Conservation (phyloP, 2,113 vertebrate species). For the Balaeniceps rex region DNA sequence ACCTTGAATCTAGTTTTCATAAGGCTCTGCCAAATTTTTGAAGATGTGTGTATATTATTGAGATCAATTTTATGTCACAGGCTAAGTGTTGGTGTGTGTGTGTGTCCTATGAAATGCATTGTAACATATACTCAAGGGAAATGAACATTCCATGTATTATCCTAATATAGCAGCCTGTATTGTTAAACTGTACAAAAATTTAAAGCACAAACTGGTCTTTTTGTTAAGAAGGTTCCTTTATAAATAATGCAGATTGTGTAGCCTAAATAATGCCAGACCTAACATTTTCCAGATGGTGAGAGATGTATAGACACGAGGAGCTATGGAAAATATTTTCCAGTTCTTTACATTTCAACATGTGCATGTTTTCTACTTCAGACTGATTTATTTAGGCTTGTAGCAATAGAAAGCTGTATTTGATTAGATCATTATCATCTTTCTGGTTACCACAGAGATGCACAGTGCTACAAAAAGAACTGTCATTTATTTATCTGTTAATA, state of each 20-base stretch:
- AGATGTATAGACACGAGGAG: background rate
- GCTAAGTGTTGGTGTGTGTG: background rate
- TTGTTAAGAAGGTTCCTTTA: background rate
- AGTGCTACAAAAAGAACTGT: background rate
- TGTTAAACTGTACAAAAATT: background rate
- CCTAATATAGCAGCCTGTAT: background rate
- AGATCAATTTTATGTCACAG: background rate
- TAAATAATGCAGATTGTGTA: background rate
- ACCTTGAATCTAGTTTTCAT: background rate
- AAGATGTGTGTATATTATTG: background rate
- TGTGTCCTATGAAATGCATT: background rate
- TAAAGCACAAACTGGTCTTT: background rate
- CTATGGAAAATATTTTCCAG: slow-evolving; percentile 4
- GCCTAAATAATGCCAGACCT: background rate
- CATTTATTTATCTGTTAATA: slow-evolving; percentile 26
- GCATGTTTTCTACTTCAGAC: background rate
- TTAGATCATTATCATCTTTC: slow-evolving; percentile 11
- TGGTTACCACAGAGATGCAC: slow-evolving; percentile 9
- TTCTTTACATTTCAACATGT: background rate
- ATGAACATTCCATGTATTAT: background rate
- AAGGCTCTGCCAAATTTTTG: background rate
- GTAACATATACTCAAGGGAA: background rate
- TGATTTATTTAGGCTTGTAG: slow-evolving; percentile 30
- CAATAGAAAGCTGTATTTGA: background rate
- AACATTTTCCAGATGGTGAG: background rate